Conservation (phyloP, 2,113 vertebrate genomes). For the Caracal caracal region DNA sequence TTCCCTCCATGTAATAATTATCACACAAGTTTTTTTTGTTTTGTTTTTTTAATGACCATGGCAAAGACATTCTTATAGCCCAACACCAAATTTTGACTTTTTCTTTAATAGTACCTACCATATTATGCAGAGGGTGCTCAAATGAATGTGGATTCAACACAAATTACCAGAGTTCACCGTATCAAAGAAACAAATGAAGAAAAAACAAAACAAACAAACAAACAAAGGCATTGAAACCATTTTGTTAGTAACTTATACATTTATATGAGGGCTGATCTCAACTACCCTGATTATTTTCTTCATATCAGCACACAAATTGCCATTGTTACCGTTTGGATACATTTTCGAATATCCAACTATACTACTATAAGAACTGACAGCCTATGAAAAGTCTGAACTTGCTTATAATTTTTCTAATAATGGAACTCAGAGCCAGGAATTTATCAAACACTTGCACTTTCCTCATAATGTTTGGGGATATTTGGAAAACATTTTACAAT, state of each 20-base stretch:
- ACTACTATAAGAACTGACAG: background rate
- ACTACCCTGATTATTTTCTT: constrained; percentile 20
- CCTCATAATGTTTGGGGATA: constrained; percentile 26
- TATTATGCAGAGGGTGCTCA: background rate
- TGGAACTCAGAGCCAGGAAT: background rate
- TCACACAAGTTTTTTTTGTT: background rate
- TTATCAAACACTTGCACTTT: constrained; percentile 57
- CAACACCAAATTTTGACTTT: background rate
- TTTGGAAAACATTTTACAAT: constrained; percentile 63
- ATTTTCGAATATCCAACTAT: constrained; percentile 29
- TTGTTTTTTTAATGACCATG: background rate
- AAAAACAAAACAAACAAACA: background rate
- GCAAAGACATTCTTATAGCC: background rate
- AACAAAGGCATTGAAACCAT: background rate
- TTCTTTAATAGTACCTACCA: background rate
- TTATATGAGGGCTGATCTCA: background rate
- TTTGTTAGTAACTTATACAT: background rate
- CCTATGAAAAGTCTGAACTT: constrained; percentile 16
- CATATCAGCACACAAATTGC: background rate
- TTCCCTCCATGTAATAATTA: background rate
- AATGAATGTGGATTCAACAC: background rate
- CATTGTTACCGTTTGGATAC: background rate
- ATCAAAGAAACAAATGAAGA: background rate
- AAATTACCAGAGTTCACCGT: background rate
- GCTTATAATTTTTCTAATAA: constrained; percentile 35